Base-by-base conservation (phyloP, 2,888 invertebrate species). In the Diloba caeruleocephala region DNA sequence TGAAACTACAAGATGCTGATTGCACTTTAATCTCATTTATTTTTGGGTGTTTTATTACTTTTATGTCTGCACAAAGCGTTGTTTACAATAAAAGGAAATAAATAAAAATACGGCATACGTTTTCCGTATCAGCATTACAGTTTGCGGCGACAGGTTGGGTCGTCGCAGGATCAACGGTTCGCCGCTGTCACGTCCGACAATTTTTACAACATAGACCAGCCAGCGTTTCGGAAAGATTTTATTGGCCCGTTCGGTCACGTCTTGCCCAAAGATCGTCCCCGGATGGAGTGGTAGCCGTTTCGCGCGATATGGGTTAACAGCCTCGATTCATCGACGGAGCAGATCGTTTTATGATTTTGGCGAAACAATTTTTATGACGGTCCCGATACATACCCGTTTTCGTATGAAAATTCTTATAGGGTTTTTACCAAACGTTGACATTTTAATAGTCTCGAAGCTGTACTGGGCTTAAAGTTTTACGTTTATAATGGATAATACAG, bases 231-330 rank as follows among this genome's bases (percentile, higher is more conserved):
- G 73, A 77, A 80, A 82, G 87, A 87, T 89, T 90, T 90, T 91
- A 90, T 89, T 86, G 84, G 82, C 76, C 74, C 80, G 76, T 80
- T 85, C 83, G 86, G 88, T 90, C 91, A 91, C 90, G 90, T 90
- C 81, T 74, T 68, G 57, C 78, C 78, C 74, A 84, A 85, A 88
- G 85, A 89, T 87, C 88, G 87, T 79, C 82, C 84, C 82, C 74
- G 78, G 78, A 77, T 77, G 74, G 71, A 84, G 82, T 83, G 78
- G 76, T 76, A 78, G 79, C 81, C 79, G 82, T 84, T 88, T 82
- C 76, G 66, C 72, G 70, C 84, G 84, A 88, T 85, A 85, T 79
- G 81, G 87, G 84, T 82, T 85, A 86, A 89, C 85, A 84, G 80
- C 81, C 71, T 60, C 84, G 80, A 87, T 88, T 85, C 84, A 85